phyloP scores from a whole-genome alignment of 2,888 invertebrate genomes.

The Coelinius sp. region DNA sequence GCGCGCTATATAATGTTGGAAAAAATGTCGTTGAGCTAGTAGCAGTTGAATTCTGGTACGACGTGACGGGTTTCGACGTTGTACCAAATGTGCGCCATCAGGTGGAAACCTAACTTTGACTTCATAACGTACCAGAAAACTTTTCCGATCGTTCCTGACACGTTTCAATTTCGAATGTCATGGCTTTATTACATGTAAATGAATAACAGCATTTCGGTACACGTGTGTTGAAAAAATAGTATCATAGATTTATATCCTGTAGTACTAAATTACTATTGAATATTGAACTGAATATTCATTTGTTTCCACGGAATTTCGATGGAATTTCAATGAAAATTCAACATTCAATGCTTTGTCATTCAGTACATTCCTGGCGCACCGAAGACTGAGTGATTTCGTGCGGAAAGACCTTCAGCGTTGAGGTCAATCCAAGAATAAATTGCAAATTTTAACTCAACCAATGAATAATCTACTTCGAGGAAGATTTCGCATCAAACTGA shows the following conservation, averaged over 20 bases:
- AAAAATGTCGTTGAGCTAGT: background rate
- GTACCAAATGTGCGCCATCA: conserved; percentile 20
- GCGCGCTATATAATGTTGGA: background rate
- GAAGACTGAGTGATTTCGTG: background rate
- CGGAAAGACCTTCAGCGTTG: background rate
- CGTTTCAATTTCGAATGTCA: conserved; percentile 22
- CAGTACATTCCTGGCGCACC: background rate
- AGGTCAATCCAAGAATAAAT: background rate
- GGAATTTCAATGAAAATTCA: background rate
- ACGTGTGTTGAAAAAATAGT: background rate
- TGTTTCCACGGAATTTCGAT: background rate
- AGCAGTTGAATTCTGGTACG: conserved; percentile 8
- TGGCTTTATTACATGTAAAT: conserved; percentile 19
- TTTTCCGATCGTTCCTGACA: conserved; percentile 10
- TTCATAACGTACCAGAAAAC: conserved; percentile 10
- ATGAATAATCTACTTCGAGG: background rate
- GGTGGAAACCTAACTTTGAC: conserved; percentile 1
- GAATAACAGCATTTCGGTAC: background rate
- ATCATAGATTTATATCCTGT: background rate
- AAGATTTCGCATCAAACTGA: no score
- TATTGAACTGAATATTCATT: background rate
- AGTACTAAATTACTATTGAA: background rate
- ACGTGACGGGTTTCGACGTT: conserved; percentile 4
- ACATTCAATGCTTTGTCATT: background rate
- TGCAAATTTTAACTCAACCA: background rate